These are phyloP conservation scores for Sarcophaga carnaria DNA, from an alignment of 2,888 invertebrate species.

Conservation along the genomic window DNA sequence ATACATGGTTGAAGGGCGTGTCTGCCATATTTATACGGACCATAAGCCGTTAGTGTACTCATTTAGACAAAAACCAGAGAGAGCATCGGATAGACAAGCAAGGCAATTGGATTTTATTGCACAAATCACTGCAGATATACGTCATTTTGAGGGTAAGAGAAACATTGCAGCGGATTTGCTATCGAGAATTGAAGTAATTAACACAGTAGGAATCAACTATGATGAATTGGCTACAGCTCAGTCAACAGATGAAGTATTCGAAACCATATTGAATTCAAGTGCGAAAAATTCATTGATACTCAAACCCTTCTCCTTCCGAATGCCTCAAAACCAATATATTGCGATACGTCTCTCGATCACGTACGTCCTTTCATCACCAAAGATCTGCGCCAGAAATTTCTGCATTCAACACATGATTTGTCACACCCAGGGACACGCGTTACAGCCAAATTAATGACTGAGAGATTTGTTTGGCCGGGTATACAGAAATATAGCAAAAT, in stretches of 20 bases:
- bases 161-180: too few relatives aligned
- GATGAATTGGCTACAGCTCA: too few relatives aligned
- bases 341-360: slow-evolving; percentile 19
- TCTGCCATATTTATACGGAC: slow-evolving; percentile 68
- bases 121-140: too few relatives aligned
- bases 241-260: too few relatives aligned
- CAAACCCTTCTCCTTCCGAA: slow-evolving; percentile 26
- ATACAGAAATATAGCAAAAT: slow-evolving; percentile 67
- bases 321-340: slow-evolving; percentile 16
- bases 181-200: neutral
- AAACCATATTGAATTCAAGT: too few relatives aligned
- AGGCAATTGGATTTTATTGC: too few relatives aligned
- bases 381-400: slow-evolving; percentile 46
- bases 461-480: slow-evolving; percentile 73
- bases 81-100: too few relatives aligned
- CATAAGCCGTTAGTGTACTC: slow-evolving; percentile 73
- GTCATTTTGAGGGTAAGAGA: too few relatives aligned
- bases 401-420: slow-evolving; percentile 63
- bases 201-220: too few relatives aligned
- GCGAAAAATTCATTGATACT: slow-evolving; percentile 3
- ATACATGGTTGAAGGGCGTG: slow-evolving; percentile 70
- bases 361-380: slow-evolving; percentile 64
- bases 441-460: slow-evolving; percentile 60
- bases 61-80: slow-evolving; percentile 72
- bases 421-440: slow-evolving; percentile 47